These are phyloP conservation scores for Spondyliosoma cantharus DNA, from an alignment of 2,797 vertebrate genomes.

Conservation along the genomic window DNA sequence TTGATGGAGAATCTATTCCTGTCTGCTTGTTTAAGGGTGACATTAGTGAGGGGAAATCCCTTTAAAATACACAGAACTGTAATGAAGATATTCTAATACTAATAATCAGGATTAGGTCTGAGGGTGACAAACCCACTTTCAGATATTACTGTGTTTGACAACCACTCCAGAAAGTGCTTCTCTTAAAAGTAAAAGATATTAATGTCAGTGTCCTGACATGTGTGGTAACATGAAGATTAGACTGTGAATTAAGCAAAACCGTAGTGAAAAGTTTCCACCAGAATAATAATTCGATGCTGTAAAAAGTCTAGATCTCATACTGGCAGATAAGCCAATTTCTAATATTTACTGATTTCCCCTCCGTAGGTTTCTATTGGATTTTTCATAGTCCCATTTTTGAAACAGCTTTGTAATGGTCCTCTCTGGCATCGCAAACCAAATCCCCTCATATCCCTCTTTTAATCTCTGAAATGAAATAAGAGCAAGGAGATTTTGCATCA, in stretches of 20 bases:
- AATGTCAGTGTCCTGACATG: background rate
- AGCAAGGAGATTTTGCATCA: slow-evolving; percentile 81
- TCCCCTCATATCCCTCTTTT: slow-evolving; percentile 82
- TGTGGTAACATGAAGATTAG: slow-evolving; percentile 21
- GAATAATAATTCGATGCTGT: background rate
- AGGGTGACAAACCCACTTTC: background rate
- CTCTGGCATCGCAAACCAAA: slow-evolving; percentile 74
- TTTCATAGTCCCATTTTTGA: slow-evolving; percentile 73
- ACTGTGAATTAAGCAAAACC: background rate
- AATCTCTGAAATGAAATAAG: slow-evolving; percentile 84
- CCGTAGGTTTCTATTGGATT: slow-evolving; percentile 73
- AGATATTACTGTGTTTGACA: background rate
- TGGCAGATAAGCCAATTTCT: slow-evolving; percentile 66
- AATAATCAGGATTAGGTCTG: background rate
- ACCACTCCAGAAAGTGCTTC: background rate
- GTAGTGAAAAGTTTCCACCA: background rate
- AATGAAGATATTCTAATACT: background rate
- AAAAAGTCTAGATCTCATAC: slow-evolving; percentile 16
- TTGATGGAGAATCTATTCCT: background rate
- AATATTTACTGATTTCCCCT: slow-evolving; percentile 58
- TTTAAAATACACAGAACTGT: background rate
- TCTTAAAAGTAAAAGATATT: slow-evolving; percentile 14
- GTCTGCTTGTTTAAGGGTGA: background rate
- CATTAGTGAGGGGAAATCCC: background rate
- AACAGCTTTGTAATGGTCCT: slow-evolving; percentile 78